Base-by-base conservation (phyloP, 2,888 invertebrate genomes). In the Leucania comma region DNA sequence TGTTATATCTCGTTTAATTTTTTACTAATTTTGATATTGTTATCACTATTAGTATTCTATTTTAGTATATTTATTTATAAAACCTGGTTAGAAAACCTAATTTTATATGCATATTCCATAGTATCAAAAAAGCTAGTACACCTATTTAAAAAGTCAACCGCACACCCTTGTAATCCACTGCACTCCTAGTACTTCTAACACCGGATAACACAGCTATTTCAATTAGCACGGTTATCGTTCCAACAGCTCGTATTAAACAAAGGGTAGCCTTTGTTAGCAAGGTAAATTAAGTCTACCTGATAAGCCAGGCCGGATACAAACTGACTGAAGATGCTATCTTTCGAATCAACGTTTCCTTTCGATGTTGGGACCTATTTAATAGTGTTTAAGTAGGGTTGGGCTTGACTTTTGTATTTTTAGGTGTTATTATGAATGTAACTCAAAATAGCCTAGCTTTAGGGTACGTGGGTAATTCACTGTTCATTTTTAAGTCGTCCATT, bases 281-380 rank as follows among this genome's bases (percentile, higher is more conserved):
- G 68, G 76, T 57, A 68, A 51, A 80, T 83, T 81, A 73, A 73
- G 58, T 75, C 72, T 60, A 72, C 12, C 65, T 56, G 81, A 80
- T 77, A 80, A 71, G 54, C 61, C 20, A 0, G 10, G 38, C 70
- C 73, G 83, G 83, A 80, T 62, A 70, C 83, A 38, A 61, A 65
- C 70, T 42, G 75, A 58, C 68, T 54, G 57, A 50, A 60, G 81
- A 81, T 81, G 2, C 20, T 73, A 81, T 81, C 81, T 67, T 67
- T 78, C 24, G 20, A 60, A 69, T 63, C 54, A 67, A 57, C 67
- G 60, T 48, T 81, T 81, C 74, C 65, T 38, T 77, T 77, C 70
- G 20, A 56, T 65, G 81, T 78, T 65, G 38, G 67, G 56, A 63
- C 29, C 32, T 64, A 67, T 42, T 50, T 72, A 53, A 56, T 63